A percentile compares a stretch with the other conserved stretches of the same genome.
These are phyloP conservation scores for Varroa destructor DNA, from an alignment of 1,140 invertebrate species.

Conservation along the genomic window DNA sequence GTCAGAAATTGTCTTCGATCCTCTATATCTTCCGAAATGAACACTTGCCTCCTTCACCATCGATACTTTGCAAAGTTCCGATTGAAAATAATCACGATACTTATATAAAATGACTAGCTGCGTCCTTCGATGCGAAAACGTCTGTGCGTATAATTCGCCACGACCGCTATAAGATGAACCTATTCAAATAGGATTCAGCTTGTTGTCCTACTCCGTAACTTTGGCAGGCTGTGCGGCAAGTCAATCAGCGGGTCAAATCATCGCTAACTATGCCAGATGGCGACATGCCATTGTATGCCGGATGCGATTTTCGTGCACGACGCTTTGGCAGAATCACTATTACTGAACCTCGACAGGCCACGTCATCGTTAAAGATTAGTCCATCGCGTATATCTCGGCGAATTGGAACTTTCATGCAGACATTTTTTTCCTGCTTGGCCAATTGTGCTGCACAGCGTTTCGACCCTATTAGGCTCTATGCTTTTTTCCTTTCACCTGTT, in stretches of 20 bases:
- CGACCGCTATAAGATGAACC: neutral
- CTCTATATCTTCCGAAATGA: neutral
- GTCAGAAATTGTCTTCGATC: neutral
- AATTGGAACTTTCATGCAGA: neutral
- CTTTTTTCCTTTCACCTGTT: neutral
- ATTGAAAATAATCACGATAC: neutral
- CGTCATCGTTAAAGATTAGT: neutral
- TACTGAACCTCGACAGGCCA: neutral
- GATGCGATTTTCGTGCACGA: constrained; percentile 4
- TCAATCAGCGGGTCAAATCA: neutral
- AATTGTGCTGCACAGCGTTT: neutral
- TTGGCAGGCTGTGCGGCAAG: neutral
- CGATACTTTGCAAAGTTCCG: neutral
- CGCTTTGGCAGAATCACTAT: neutral
- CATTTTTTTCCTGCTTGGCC: neutral
- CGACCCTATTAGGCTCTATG: neutral
- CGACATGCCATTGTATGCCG: neutral
- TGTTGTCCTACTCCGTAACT: neutral
- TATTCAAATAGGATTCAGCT: neutral
- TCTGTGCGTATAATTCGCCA: neutral
- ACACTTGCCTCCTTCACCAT: neutral
- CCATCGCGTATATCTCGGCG: neutral
- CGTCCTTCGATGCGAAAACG: neutral
- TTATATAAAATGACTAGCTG: neutral
- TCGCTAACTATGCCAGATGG: neutral